Percentiles rank a stretch among this genome's conserved stretches.
Evolutionary conservation across 2,888 invertebrate species (phyloP).

Genomic region (Acleris literana): DNA sequence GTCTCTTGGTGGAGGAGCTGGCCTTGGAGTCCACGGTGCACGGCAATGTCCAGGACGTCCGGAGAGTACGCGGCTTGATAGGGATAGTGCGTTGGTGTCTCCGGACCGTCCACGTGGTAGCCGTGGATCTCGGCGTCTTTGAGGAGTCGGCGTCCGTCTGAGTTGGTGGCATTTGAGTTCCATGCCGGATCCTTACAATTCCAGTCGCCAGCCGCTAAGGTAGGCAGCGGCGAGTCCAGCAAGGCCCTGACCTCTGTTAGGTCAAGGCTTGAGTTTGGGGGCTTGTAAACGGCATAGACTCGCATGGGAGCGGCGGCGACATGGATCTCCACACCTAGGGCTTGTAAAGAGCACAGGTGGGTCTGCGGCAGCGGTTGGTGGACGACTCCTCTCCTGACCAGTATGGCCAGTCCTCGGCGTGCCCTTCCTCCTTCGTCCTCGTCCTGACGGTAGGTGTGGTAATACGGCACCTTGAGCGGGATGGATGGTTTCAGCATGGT

Average conservation of each 20-base stretch:
- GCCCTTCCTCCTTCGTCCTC: no score
- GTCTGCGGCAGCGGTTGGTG: no score
- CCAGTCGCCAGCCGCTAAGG: conserved; percentile 3
- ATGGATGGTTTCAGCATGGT: no score
- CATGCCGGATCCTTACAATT: neutral
- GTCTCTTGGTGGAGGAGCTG: neutral
- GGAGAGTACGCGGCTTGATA: neutral
- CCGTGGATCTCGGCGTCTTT: neutral
- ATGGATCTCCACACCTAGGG: no score
- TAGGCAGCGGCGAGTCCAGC: neutral
- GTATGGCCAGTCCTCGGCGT: no score
- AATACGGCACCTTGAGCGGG: no score
- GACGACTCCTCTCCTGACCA: no score
- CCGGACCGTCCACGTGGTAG: neutral
- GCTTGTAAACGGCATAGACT: no score
- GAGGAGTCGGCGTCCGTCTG: neutral
- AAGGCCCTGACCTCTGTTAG: neutral
- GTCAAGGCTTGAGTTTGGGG: no score
- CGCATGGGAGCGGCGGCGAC: no score
- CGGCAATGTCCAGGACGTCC: conserved; percentile 1
- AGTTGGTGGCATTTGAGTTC: accelerated
- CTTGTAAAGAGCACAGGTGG: no score
- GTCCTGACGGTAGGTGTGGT: no score
- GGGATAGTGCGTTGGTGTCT: neutral
- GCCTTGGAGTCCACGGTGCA: neutral